Evolutionary conservation across 1,140 invertebrate genomes (phyloP).

Genomic region (Eulimnadia texana): DNA sequence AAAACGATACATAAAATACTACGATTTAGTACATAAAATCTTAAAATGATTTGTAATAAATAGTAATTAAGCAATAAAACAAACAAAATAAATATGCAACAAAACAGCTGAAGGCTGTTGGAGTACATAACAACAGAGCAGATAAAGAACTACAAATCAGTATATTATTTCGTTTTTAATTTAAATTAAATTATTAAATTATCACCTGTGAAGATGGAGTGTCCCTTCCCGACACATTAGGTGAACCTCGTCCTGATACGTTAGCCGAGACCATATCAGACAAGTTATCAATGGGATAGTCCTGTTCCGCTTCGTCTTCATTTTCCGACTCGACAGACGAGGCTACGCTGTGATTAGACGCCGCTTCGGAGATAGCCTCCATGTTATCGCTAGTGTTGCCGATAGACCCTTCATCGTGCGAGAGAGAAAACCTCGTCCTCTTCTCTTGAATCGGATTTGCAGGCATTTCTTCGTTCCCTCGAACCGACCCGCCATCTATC

Average conservation of each 20-base stretch:
- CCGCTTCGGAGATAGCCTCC: slow-evolving; percentile 86
- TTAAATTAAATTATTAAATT: too few species aligned
- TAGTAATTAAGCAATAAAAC: too few species aligned
- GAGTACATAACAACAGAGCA: too few species aligned
- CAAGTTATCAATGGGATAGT: slow-evolving; percentile 72
- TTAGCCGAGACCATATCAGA: slow-evolving; percentile 86
- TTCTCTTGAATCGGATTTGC: slow-evolving; percentile 30
- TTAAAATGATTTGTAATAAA: too few species aligned
- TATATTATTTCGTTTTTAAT: too few species aligned
- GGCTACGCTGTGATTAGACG: slow-evolving; percentile 86
- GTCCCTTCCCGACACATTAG: slow-evolving; percentile 84
- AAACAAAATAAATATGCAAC: too few species aligned
- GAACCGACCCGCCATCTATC: slow-evolving; percentile 7
- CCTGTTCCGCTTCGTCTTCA: slow-evolving; percentile 76
- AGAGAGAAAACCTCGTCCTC: slow-evolving; percentile 61
- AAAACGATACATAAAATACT: too few species aligned
- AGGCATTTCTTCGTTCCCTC: slow-evolving; percentile 1
- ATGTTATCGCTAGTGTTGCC: slow-evolving; percentile 84
- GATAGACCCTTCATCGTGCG: slow-evolving; percentile 70
- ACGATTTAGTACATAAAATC: too few species aligned
- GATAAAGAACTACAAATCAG: too few species aligned
- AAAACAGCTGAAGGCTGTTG: too few species aligned
- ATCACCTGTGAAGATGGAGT: slow-evolving; percentile 73
- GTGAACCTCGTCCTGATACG: slow-evolving; percentile 71
- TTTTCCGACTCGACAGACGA: slow-evolving; percentile 69